Evolutionary conservation across 1,140 invertebrate genomes (phyloP).

Genomic region (Rhagoletis zephyria): DNA sequence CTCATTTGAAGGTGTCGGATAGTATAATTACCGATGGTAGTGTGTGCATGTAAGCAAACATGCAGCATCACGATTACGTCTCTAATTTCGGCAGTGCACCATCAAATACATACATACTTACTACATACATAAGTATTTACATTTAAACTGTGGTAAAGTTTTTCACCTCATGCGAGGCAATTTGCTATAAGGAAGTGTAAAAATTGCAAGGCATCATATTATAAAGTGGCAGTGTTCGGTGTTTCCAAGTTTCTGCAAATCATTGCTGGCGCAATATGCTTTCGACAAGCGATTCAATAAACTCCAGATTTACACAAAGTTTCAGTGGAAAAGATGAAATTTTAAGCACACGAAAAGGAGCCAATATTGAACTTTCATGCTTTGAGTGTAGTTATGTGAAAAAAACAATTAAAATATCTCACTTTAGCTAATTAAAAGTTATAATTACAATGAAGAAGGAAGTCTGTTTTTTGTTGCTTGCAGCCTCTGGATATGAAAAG

Average conservation of each 20-base stretch:
- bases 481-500: conserved; percentile 6
- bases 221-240: background rate
- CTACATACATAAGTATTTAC: too few species aligned
- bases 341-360: background rate
- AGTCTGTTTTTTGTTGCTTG: background rate
- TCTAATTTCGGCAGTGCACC: background rate
- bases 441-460: conserved; percentile 7
- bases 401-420: conserved; percentile 22
- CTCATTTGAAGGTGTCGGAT: background rate
- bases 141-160: background rate
- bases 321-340: conserved; percentile 12
- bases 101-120: too few species aligned
- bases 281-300: conserved; percentile 23
- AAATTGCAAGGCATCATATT: background rate
- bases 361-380: background rate
- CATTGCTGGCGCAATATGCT: conserved; percentile 11
- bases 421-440: conserved; percentile 39
- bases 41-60: background rate
- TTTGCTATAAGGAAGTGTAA: background rate
- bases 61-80: conserved; percentile 2
- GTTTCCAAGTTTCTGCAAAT: conserved; percentile 21
- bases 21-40: background rate
- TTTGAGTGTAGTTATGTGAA: background rate
- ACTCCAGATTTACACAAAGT: conserved; percentile 22
- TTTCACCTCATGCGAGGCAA: background rate